A percentile compares a stretch with the other conserved stretches of the same genome.
Evolutionary conservation across 2,797 vertebrate genomes (phyloP).

Genomic region (Lacerta viridis): DNA sequence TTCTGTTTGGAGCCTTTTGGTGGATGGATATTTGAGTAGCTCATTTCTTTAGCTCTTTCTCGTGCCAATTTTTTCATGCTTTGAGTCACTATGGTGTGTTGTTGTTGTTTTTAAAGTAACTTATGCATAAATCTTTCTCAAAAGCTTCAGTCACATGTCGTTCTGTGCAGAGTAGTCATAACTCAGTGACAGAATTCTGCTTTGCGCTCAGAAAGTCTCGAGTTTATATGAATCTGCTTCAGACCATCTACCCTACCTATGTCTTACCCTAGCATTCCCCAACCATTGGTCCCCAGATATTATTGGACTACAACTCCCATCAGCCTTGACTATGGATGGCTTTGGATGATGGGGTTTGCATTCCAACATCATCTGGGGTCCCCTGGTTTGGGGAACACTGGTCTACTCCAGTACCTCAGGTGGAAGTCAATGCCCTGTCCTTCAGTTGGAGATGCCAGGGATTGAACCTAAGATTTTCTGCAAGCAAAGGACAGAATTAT

Average conservation of each 20-base stretch:
- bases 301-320: no score
- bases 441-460: not conserved
- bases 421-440: no score
- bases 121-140: conserved; percentile 56
- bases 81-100: conserved; percentile 42
- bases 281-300: no score
- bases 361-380: no score
- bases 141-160: not conserved
- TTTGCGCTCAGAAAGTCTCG: not conserved
- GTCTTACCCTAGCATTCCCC: not conserved
- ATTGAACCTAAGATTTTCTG: not conserved
- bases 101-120: conserved; percentile 45
- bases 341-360: no score
- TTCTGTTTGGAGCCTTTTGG: conserved; percentile 49
- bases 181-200: not conserved
- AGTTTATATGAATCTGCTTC: not conserved
- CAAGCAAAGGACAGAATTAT: no score
- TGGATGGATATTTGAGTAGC: conserved; percentile 39
- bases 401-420: no score
- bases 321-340: no score
- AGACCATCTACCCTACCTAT: not conserved
- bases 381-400: not conserved
- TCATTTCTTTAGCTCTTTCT: conserved; percentile 51
- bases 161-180: not conserved
- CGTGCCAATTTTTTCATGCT: conserved; percentile 47